These are phyloP conservation scores for Lochmaea capreae DNA, from an alignment of 2,888 invertebrate genomes.

Conservation along the genomic window DNA sequence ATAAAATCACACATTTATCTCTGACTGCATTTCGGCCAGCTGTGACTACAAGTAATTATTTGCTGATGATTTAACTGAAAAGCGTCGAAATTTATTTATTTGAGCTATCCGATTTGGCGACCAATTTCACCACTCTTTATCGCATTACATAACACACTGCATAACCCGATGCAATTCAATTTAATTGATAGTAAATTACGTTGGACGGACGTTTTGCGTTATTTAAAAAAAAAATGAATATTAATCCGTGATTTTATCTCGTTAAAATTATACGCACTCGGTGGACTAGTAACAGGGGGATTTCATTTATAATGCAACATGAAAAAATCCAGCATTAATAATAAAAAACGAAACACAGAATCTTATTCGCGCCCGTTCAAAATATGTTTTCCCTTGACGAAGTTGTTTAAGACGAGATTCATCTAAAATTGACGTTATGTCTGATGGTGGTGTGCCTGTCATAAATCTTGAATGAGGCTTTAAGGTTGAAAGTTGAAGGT, in stretches of 20 bases:
- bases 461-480: too few species aligned
- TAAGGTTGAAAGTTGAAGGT: too few species aligned
- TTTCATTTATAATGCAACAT: too few species aligned
- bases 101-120: background rate
- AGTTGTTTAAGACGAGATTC: too few species aligned
- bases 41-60: constrained; percentile 3
- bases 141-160: background rate
- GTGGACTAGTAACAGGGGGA: background rate
- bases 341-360: too few species aligned
- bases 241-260: background rate
- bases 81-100: constrained; percentile 7
- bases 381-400: too few species aligned
- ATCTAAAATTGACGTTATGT: too few species aligned
- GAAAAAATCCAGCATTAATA: too few species aligned
- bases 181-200: constrained; percentile 4
- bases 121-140: constrained; percentile 7
- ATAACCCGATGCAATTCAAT: background rate
- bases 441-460: too few species aligned
- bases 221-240: background rate
- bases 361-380: too few species aligned
- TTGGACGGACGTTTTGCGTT: background rate
- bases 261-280: background rate
- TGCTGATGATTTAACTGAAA: constrained; percentile 5
- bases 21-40: background rate
- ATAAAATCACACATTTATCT: background rate